A percentile compares a stretch with the other conserved stretches of the same genome.
These are phyloP conservation scores for Propithecus perrieri DNA, from an alignment of 2,797 vertebrate genomes.

Conservation along the genomic window DNA sequence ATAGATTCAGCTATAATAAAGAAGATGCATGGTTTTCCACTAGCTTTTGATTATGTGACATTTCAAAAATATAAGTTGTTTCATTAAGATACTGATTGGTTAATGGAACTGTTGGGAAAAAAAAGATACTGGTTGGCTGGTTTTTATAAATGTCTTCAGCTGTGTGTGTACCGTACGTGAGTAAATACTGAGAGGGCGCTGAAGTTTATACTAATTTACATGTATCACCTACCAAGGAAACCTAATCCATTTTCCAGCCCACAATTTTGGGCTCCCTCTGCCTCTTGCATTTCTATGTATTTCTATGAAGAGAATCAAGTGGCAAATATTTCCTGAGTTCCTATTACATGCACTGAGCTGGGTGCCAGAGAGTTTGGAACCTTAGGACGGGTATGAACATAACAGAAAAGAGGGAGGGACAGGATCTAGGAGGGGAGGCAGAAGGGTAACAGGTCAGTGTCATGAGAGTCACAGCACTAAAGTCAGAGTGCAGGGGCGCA, in stretches of 20 bases:
- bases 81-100: neutral
- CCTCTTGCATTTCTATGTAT: neutral
- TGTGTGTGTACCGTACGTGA: neutral
- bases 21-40: neutral
- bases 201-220: neutral
- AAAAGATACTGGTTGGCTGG: neutral
- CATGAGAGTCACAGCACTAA: neutral
- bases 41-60: neutral
- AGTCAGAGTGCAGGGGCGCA: fast-evolving
- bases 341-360: neutral
- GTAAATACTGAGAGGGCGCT: neutral
- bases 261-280: neutral
- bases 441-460: neutral
- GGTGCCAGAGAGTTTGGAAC: neutral
- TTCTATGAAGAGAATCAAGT: neutral
- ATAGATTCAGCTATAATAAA: neutral
- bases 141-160: neutral
- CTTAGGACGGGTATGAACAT: neutral
- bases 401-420: neutral
- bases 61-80: neutral
- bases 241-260: neutral
- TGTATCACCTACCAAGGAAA: neutral
- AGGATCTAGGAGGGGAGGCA: neutral
- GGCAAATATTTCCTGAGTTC: neutral
- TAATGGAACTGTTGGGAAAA: neutral